Evolutionary conservation across 2,888 invertebrate species (phyloP), one percentile per base, ranked within the genome.

Genomic region (Pardosa pseudoannulata): DNA sequence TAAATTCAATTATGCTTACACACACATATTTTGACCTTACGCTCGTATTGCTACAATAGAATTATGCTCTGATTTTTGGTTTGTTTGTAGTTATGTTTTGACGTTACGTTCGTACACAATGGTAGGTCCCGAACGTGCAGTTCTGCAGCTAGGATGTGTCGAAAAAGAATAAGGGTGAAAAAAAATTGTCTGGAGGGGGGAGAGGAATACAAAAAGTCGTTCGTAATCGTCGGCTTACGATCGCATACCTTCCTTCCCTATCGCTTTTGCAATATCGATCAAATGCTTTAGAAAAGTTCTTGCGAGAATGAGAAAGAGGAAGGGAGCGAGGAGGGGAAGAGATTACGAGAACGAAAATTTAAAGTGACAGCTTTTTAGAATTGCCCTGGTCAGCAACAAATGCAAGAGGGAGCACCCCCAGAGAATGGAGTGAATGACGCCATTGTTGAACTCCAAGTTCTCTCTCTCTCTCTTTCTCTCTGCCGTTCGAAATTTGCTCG

Each of bases 361-460:
- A 85, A 85, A 85, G 73, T 79, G 85, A 85, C 78, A 78, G 72
- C 72, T 85, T 83, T 83, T 83, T 74, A 64, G 75, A 83, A 76
- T 64, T 46, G 76, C 76, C 27, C 64, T 64, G 82, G 82, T 83
- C 82, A 83, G 82, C 82, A 83, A 72, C 81, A 82, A 81, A 82
- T 75, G 81, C 50, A 36, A 62, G 39, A 56, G 46, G 27, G 29
- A 68, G 32, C 19, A 67, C 32, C 19, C 23, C 32, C 19, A 28
- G 50, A 13, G 79, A 79, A 32, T 27, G 32, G 65, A 73, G 65
- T 13, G 74, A 68, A 56, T 36, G 71, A 62, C 80, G 39, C 80
- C 19, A 83, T 83, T 83, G 78, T 83, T 83, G 72, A 81, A 68
- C 81, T 46, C 29, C 75, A 76, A 75, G 29, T 65, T 70, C 36